Conservation (phyloP, 1,140 invertebrate species). For the Pseudobourletiella spinata region DNA sequence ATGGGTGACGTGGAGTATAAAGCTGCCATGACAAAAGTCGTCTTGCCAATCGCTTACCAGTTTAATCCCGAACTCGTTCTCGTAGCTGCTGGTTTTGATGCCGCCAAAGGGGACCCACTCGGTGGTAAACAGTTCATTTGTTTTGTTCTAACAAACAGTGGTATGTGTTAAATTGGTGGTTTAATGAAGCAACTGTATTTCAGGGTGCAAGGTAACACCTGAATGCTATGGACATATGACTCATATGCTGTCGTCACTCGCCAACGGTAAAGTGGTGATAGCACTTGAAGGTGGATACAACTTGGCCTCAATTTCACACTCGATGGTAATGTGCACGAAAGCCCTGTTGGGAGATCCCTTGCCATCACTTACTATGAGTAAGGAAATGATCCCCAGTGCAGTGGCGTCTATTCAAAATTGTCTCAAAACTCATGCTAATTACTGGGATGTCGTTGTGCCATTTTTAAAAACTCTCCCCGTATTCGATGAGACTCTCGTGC, state of each 20-base stretch:
- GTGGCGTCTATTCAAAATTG: constrained; percentile 60
- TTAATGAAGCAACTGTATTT: constrained; percentile 5
- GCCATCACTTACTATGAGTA: constrained; percentile 44
- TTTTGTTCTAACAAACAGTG: neutral
- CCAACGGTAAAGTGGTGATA: constrained; percentile 70
- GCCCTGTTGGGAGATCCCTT: constrained; percentile 76
- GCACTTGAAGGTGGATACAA: constrained; percentile 90
- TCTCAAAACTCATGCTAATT: constrained; percentile 55
- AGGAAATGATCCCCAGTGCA: constrained; percentile 50
- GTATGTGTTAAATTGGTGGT: neutral
- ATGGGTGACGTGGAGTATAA: constrained; percentile 87
- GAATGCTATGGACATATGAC: constrained; percentile 84
- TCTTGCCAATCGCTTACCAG: constrained; percentile 85
- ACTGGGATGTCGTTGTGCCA: constrained; percentile 48
- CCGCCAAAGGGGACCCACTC: constrained; percentile 75
- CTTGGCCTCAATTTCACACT: constrained; percentile 68
- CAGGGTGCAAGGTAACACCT: constrained; percentile 72
- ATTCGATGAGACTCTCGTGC: neutral
- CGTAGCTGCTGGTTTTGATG: constrained; percentile 91
- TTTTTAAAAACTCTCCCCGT: neutral
- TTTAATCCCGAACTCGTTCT: constrained; percentile 68
- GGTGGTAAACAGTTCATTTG: constrained; percentile 49
- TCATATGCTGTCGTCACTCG: constrained; percentile 68
- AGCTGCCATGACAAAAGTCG: constrained; percentile 72
- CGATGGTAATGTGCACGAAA: constrained; percentile 74